These are phyloP conservation scores for Dendroctonus valens DNA, from an alignment of 1,140 invertebrate species.

Conservation along the genomic window DNA sequence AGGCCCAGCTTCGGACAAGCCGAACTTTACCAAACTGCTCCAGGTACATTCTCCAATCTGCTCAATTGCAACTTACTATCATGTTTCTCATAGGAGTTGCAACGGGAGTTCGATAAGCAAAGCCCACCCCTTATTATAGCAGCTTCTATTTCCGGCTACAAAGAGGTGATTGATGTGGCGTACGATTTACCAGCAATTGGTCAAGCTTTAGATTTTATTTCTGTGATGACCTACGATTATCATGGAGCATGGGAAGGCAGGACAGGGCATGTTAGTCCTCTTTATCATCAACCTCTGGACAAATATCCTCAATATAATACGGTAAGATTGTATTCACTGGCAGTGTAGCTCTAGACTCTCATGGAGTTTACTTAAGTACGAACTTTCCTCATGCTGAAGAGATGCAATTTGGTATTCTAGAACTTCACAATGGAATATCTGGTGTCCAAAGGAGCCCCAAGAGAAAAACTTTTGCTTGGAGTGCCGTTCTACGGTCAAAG, in stretches of 20 bases:
- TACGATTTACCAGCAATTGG: conserved; percentile 75
- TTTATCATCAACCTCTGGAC: conserved; percentile 64
- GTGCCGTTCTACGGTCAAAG: conserved; percentile 88
- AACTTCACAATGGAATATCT: conserved; percentile 77
- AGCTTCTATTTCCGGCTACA: conserved; percentile 83
- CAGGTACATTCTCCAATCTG: conserved; percentile 53
- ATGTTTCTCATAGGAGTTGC: conserved; percentile 63
- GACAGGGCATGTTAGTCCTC: conserved; percentile 81
- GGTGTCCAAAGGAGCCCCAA: conserved; percentile 69
- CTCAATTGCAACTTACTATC: conserved; percentile 8
- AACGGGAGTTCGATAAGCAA: conserved; percentile 68
- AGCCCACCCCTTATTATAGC: conserved; percentile 70
- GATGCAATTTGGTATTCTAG: no score
- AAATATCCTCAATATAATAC: conserved; percentile 73
- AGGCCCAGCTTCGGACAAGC: conserved; percentile 72
- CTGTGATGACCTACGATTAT: conserved; percentile 87
- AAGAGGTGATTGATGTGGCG: conserved; percentile 80
- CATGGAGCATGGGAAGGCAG: conserved; percentile 81
- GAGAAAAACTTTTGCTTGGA: conserved; percentile 79
- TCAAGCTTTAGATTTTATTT: conserved; percentile 75
- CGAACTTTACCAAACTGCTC: conserved; percentile 74
- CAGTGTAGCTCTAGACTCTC: no score
- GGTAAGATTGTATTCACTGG: conserved; percentile 55
- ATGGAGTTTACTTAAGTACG: no score
- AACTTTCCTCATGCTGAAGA: no score